Evolutionary conservation across 1,140 invertebrate genomes (phyloP).

Genomic region (Euwallacea fornicatus): DNA sequence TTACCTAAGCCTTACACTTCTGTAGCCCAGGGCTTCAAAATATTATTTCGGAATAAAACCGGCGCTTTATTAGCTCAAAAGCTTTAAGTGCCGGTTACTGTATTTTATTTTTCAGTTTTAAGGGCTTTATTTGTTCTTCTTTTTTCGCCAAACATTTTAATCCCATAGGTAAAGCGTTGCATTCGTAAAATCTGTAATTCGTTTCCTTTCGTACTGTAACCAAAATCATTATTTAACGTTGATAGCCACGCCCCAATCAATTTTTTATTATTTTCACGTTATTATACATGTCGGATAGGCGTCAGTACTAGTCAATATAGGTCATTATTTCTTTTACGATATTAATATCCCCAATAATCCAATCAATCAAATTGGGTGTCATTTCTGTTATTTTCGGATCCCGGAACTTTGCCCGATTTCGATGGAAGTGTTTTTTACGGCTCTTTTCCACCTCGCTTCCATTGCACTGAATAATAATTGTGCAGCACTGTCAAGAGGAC

Average conservation of each 20-base stretch:
- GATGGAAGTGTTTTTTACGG: too few species aligned
- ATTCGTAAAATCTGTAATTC: too few species aligned
- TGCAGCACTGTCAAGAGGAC: too few species aligned
- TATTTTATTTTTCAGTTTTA: conserved; percentile 12
- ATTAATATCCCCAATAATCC: conserved; percentile 10
- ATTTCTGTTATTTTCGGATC: conserved; percentile 1
- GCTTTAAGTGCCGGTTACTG: neutral
- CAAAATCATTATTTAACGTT: too few species aligned
- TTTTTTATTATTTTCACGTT: too few species aligned
- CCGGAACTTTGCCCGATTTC: neutral
- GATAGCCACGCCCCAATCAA: too few species aligned
- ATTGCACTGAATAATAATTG: too few species aligned
- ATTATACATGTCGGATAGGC: too few species aligned
- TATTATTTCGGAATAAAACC: conserved; percentile 16
- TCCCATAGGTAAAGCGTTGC: too few species aligned
- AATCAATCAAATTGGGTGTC: conserved; percentile 6
- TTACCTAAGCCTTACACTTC: conserved; percentile 13
- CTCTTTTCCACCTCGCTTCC: too few species aligned
- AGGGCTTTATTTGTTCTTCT: neutral
- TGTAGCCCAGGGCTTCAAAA: conserved; percentile 6
- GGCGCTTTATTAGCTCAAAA: conserved; percentile 7
- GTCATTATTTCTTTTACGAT: conserved; percentile 8
- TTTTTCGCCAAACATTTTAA: too few species aligned
- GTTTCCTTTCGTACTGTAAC: too few species aligned
- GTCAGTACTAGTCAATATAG: neutral